Conservation (phyloP, 1,140 invertebrate species). For the Carcinoscorpius rotundicauda region DNA sequence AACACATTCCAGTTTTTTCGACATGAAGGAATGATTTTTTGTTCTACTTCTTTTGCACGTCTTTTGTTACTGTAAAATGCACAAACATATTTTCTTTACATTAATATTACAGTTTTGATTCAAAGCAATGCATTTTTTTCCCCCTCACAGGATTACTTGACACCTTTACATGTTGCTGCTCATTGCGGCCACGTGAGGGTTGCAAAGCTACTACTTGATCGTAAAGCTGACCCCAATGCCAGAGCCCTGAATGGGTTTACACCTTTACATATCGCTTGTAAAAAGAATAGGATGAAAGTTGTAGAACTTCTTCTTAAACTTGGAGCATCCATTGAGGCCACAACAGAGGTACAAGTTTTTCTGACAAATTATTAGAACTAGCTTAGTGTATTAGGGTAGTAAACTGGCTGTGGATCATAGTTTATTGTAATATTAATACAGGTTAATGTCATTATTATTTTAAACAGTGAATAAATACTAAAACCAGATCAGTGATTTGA, state of each 20-base stretch:
- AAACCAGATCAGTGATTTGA: no score
- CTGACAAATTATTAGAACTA: no score
- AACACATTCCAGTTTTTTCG: no score
- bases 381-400: no score
- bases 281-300: constrained; percentile 91
- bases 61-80: constrained; percentile 55
- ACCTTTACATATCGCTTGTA: constrained; percentile 91
- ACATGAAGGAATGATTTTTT: no score
- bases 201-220: constrained; percentile 88
- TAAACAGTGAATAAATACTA: no score
- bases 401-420: no score
- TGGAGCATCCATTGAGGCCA: constrained; percentile 76
- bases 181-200: constrained; percentile 86
- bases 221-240: constrained; percentile 84
- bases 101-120: neutral
- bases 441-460: no score
- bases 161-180: constrained; percentile 93
- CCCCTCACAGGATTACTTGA: constrained; percentile 86
- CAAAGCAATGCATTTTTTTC: neutral
- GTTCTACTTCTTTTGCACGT: no score
- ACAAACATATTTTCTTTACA: constrained; percentile 66
- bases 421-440: no score
- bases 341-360: constrained; percentile 52
- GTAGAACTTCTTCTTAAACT: constrained; percentile 88
- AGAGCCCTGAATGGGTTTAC: constrained; percentile 94